Evolutionary conservation across 2,113 vertebrate species (phyloP), one percentile per base, ranked within the genome.

Genomic region (Aegithalos caudatus): DNA sequence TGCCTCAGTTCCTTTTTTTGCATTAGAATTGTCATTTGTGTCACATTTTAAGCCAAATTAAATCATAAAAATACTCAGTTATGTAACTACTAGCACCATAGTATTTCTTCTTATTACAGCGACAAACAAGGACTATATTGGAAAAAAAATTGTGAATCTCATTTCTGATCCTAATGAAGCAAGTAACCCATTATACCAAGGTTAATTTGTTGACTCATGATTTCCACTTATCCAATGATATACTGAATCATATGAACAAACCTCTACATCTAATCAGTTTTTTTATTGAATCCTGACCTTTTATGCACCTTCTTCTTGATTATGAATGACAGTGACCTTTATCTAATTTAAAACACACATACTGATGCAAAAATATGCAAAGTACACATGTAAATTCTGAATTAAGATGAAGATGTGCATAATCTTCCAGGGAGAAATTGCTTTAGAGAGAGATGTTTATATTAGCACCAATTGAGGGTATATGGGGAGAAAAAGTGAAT

Each of bases 291-390:
- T 97, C 97, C 96, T 98, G 98, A 98, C 98, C 98, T 98, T 98
- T 98, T 97, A 98, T 98, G 95, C 94, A 97, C 97, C 96, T 98
- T 98, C 97, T 82, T 97, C 97, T 98, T 98, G 98, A 98, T 98
- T 98, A 97, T 98, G 98, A 98, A 98, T 98, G 98, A 98, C 97
- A 98, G 98, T 98, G 98, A 98, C 98, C 98, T 98, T 98, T 98
- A 97, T 97, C 95, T 98, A 98, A 98, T 98, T 98, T 98, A 98
- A 98, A 98, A 97, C 94, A 98, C 97, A 98, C 90, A 97, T 95
- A 97, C 96, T 97, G 96, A 98, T 98, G 97, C 97, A 98, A 98
- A 98, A 98, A 98, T 98, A 98, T 98, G 98, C 98, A 98, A 98
- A 98, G 96, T 97, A 98, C 96, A 97, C 97, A 98, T 98, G 98